A percentile compares a stretch with the other conserved stretches of the same genome.
Conservation (phyloP, 2,797 vertebrate species). For the Danio jaintianensis region DNA sequence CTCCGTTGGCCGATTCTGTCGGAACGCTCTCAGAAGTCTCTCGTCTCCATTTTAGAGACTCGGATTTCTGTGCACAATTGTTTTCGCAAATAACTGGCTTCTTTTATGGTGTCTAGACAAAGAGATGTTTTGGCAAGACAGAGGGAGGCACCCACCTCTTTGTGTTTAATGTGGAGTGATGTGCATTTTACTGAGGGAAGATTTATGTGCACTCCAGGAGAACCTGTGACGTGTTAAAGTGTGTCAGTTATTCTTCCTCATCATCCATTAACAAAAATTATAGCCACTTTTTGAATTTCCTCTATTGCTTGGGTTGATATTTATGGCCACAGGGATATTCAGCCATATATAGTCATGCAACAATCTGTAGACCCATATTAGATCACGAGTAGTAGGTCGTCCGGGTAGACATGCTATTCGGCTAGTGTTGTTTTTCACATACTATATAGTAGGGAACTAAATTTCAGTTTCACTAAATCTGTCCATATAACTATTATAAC, state of each 20-base stretch:
- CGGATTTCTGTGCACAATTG: slow-evolving; percentile 31
- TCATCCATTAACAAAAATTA: background rate
- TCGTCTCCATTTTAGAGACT: slow-evolving; percentile 16
- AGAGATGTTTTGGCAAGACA: slow-evolving; percentile 38
- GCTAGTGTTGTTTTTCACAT: too few species aligned
- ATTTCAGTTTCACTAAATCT: too few species aligned
- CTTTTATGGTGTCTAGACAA: slow-evolving; percentile 32
- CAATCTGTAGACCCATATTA: background rate
- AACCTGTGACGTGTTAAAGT: background rate
- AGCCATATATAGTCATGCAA: background rate
- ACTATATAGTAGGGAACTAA: too few species aligned
- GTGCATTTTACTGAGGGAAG: slow-evolving; percentile 25
- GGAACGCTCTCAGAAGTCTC: slow-evolving; percentile 25
- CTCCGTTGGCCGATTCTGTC: slow-evolving; percentile 14
- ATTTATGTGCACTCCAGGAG: slow-evolving; percentile 27
- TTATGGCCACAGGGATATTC: too few species aligned
- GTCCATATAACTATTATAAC: too few species aligned
- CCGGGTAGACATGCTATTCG: too few species aligned
- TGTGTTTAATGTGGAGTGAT: slow-evolving; percentile 13
- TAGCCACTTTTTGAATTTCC: background rate
- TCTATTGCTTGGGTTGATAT: background rate
- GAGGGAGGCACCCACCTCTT: background rate
- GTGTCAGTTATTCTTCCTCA: slow-evolving; percentile 12
- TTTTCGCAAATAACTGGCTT: slow-evolving; percentile 38
- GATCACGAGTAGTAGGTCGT: too few species aligned